Evolutionary conservation across 2,888 invertebrate genomes (phyloP).

Genomic region (Nomada flava): DNA sequence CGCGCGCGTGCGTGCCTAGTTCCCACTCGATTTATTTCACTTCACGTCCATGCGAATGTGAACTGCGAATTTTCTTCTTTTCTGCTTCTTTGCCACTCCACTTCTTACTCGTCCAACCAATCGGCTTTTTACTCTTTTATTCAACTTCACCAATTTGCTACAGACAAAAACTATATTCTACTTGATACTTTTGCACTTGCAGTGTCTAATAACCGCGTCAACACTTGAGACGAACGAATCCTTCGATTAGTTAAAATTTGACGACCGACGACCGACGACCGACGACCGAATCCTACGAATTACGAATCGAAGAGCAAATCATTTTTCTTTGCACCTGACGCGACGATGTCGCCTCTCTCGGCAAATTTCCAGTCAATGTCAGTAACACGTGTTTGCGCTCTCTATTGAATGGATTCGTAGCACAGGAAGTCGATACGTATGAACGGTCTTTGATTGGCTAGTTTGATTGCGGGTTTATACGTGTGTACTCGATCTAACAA

Average conservation of each 20-base stretch:
- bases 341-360: slow-evolving; percentile 54
- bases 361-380: slow-evolving; percentile 47
- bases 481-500: background rate
- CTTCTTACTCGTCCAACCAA: background rate
- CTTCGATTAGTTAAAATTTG: background rate
- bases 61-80: background rate
- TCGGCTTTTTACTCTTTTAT: background rate
- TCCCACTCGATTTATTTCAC: background rate
- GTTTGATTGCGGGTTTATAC: no score
- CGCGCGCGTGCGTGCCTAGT: background rate
- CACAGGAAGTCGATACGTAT: slow-evolving; percentile 1
- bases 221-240: background rate
- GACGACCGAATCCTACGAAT: slow-evolving; percentile 17
- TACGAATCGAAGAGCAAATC: slow-evolving; percentile 16
- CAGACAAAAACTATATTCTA: background rate
- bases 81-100: background rate
- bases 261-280: background rate
- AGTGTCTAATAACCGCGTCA: background rate
- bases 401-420: slow-evolving; percentile 9
- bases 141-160: background rate
- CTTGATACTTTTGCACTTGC: background rate
- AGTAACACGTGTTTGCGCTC: slow-evolving; percentile 36
- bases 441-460: slow-evolving; percentile 9
- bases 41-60: background rate
- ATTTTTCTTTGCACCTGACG: slow-evolving; percentile 21